Conservation (phyloP, 2,797 vertebrate genomes). For the Nyctibius grandis region DNA sequence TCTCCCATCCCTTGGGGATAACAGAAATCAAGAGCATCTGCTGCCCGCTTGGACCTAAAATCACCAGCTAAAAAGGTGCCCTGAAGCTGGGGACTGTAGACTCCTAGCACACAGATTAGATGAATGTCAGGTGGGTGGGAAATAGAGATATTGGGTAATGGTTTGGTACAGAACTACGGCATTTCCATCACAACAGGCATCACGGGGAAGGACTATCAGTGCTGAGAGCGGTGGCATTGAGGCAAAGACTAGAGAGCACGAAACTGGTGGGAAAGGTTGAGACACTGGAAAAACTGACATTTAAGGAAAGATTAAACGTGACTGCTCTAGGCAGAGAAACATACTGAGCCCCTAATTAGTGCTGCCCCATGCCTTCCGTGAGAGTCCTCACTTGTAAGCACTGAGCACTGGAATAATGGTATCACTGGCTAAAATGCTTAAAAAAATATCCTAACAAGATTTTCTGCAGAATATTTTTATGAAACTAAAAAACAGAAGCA, state of each 20-base stretch:
- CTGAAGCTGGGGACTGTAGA: neutral
- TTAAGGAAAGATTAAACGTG: neutral
- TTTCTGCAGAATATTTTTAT: neutral
- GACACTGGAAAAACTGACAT: neutral
- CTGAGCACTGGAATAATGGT: neutral
- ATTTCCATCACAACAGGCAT: neutral
- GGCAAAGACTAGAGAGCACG: neutral
- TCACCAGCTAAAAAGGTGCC: neutral
- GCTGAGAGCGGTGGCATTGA: neutral
- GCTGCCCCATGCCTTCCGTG: neutral
- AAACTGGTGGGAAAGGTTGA: neutral
- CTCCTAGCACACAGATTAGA: neutral
- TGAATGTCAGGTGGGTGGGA: neutral
- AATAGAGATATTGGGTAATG: neutral
- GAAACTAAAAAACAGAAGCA: neutral
- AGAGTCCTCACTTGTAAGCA: neutral
- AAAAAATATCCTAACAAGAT: neutral
- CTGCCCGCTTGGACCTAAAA: neutral
- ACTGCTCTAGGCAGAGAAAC: neutral
- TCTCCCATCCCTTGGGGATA: neutral
- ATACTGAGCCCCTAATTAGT: neutral
- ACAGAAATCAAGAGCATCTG: neutral
- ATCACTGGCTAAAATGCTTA: neutral
- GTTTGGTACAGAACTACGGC: neutral
- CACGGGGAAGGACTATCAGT: neutral